Evolutionary conservation across 2,113 vertebrate genomes (phyloP).

Genomic region (Malaclemys terrapin): DNA sequence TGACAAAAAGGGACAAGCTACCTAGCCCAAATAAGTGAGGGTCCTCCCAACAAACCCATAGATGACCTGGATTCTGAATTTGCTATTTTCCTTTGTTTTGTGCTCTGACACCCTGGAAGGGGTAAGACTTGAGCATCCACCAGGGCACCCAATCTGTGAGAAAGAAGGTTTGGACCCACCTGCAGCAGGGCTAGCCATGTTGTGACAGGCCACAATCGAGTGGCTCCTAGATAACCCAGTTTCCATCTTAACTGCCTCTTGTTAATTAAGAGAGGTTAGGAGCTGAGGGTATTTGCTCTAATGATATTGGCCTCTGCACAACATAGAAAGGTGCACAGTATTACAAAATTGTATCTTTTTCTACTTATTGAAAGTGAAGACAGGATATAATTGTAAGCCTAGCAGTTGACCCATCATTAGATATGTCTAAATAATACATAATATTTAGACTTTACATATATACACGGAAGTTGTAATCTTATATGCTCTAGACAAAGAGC

Average conservation of each 20-base stretch:
- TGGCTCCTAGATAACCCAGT: not conserved
- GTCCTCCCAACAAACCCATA: not conserved
- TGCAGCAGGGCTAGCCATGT: not conserved
- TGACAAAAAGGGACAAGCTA: not conserved
- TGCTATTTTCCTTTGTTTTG: not conserved
- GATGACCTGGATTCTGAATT: not conserved
- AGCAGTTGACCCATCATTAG: not conserved
- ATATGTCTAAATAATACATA: not conserved
- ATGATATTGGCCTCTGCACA: accelerated
- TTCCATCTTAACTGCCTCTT: not conserved
- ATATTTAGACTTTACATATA: too few relatives aligned
- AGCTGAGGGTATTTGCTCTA: not conserved
- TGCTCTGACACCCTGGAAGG: not conserved
- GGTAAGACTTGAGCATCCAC: not conserved
- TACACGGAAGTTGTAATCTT: too few relatives aligned
- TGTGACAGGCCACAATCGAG: not conserved
- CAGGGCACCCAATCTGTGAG: not conserved
- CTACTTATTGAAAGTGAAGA: accelerated
- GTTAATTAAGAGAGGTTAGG: not conserved
- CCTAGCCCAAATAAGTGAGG: not conserved
- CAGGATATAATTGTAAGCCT: not conserved
- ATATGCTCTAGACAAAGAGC: too few relatives aligned
- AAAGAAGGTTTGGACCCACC: not conserved
- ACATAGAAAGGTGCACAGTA: not conserved
- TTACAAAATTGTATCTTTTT: not conserved